Percentiles rank a stretch among this genome's conserved stretches.
Conservation (phyloP, 2,113 vertebrate species). For the Toxotes chatareus region DNA sequence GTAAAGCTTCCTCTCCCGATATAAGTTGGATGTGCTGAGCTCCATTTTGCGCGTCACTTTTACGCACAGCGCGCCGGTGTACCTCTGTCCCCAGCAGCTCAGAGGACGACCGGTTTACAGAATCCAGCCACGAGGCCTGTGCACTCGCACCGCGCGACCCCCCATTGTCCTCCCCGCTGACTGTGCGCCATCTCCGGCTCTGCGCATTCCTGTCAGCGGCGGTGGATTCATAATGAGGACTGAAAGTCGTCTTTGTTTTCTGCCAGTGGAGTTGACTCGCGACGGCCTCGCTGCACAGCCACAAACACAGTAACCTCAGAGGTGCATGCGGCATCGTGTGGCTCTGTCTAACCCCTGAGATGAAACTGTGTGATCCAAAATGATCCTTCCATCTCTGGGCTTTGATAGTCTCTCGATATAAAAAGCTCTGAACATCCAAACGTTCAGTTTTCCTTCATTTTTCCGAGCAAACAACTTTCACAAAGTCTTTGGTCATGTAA, state of each 20-base stretch:
- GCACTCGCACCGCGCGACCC: background rate
- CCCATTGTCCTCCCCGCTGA: conserved; percentile 3
- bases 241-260: conserved; percentile 52
- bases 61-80: conserved; percentile 29
- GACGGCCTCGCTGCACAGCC: conserved; percentile 63
- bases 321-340: conserved; percentile 54
- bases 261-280: conserved; percentile 22
- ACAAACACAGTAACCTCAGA: conserved; percentile 50
- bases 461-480: background rate
- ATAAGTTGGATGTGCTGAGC: background rate
- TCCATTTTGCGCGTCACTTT: conserved; percentile 26
- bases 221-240: conserved; percentile 43
- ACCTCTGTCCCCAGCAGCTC: background rate
- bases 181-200: conserved; percentile 44
- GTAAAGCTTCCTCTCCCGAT: conserved; percentile 7
- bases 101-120: background rate
- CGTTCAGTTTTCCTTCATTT: background rate
- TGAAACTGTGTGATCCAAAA: background rate
- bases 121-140: background rate
- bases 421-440: background rate
- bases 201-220: conserved; percentile 39
- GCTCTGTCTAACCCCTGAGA: conserved; percentile 28
- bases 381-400: conserved; percentile 45
- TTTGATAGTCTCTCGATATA: background rate
- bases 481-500: background rate